phyloP scores from a whole-genome alignment of 2,113 vertebrate species.

The Meriones unguiculatus region DNA sequence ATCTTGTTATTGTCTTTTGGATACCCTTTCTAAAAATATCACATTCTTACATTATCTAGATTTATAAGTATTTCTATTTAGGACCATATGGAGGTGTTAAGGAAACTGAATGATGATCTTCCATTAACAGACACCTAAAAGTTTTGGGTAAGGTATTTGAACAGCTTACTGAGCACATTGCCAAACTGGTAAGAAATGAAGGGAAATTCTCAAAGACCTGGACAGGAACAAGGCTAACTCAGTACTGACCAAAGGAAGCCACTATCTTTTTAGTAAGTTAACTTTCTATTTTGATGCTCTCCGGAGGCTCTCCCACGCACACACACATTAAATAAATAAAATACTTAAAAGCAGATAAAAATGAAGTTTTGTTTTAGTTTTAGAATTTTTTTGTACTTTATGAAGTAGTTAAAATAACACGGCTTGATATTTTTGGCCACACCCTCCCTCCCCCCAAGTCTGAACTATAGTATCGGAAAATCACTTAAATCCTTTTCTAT shows the following conservation, averaged over 20 bases:
- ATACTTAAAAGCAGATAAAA: not conserved
- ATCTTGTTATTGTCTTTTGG: not conserved
- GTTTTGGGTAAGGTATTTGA: conserved; percentile 34
- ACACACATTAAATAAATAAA: not conserved
- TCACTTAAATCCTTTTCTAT: not conserved
- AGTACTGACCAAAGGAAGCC: not conserved
- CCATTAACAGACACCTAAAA: conserved; percentile 9
- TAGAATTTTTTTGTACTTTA: not conserved
- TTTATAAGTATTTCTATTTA: conserved; percentile 28
- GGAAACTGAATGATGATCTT: conserved; percentile 1
- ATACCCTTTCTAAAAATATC: conserved; percentile 28
- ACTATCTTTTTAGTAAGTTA: not conserved
- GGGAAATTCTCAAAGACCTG: conserved; percentile 27
- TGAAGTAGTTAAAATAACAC: not conserved
- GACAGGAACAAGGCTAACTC: not conserved
- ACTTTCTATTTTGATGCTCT: conserved; percentile 31
- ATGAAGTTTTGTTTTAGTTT: conserved; percentile 12
- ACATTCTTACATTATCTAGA: conserved; percentile 6
- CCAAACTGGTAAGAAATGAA: conserved; percentile 25
- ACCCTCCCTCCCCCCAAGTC: not conserved
- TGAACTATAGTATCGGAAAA: not conserved
- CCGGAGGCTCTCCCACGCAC: not conserved
- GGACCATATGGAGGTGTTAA: not conserved
- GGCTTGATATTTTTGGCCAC: not conserved
- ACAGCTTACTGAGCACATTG: conserved; percentile 15